Percentiles rank a stretch among this genome's conserved stretches.
These are phyloP conservation scores for Axis porcinus DNA, from an alignment of 2,113 vertebrate species.

Conservation along the genomic window DNA sequence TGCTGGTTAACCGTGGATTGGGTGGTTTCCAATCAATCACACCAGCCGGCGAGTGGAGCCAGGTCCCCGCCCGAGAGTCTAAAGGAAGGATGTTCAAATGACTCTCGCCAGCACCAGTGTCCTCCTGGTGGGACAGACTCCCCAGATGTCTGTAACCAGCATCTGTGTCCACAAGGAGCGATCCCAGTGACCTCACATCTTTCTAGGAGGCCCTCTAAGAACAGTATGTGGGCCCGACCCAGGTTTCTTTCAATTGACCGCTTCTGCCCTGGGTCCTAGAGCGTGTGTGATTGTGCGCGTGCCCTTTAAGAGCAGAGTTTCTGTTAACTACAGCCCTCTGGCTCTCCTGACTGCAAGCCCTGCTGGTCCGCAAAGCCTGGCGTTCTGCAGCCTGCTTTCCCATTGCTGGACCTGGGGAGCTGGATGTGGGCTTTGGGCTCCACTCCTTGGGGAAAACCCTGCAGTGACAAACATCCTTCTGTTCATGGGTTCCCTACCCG, in stretches of 20 bases:
- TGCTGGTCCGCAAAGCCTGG: neutral
- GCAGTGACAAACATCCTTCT: neutral
- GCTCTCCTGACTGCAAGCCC: neutral
- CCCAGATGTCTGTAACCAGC: neutral
- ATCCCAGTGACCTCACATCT: neutral
- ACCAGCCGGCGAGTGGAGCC: neutral
- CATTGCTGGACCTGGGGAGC: neutral
- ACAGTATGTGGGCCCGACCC: neutral
- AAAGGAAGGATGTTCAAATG: neutral
- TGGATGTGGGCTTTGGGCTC: too few species aligned
- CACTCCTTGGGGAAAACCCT: neutral
- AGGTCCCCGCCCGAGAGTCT: neutral
- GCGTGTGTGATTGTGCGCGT: neutral
- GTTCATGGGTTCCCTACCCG: neutral
- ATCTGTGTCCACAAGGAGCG: neutral
- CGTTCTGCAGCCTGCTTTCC: neutral
- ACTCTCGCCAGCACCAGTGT: neutral
- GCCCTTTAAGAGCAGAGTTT: neutral
- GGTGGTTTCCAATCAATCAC: neutral
- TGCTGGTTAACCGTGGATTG: neutral
- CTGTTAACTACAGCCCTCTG: neutral
- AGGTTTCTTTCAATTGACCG: neutral
- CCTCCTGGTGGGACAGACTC: neutral
- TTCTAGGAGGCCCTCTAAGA: neutral
- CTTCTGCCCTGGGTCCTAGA: neutral